phyloP scores from a whole-genome alignment of 92 coral and sea anemone genomes.

The Phenganax stokvisi region DNA sequence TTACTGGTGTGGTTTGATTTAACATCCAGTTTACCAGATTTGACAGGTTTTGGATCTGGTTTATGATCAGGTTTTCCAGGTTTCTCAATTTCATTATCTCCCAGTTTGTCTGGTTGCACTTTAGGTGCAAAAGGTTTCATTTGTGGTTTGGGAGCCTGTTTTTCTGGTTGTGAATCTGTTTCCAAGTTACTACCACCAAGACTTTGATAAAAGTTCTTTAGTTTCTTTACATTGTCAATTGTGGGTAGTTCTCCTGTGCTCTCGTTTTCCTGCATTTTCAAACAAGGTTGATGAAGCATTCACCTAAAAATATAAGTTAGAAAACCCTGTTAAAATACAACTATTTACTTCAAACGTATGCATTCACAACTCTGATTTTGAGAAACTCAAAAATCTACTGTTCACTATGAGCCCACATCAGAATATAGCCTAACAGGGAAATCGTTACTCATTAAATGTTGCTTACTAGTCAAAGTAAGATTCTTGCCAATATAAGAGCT shows the following conservation, averaged over 20 bases:
- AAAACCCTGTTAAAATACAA: too few species aligned
- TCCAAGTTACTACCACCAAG: constrained; percentile 10
- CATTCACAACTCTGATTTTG: too few species aligned
- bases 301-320: not conserved
- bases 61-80: not conserved
- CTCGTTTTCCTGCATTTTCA: constrained; percentile 9
- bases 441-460: too few species aligned
- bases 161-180: not conserved
- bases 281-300: not conserved
- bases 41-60: not conserved
- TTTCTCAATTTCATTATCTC: not conserved
- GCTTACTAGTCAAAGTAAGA: too few species aligned
- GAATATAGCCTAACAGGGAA: too few species aligned
- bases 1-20: not conserved
- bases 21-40: not conserved
- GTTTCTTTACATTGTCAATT: not conserved
- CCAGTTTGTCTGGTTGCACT: too few species aligned
- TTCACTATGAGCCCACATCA: too few species aligned
- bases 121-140: not conserved
- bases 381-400: too few species aligned
- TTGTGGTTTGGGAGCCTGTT: not conserved
- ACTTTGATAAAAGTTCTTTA: constrained; percentile 6
- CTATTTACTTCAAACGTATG: too few species aligned
- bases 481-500: too few species aligned
- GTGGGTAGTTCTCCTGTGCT: constrained; percentile 8